phyloP scores from a whole-genome alignment of 2,113 vertebrate species.

The Opisthocomus hoazin region DNA sequence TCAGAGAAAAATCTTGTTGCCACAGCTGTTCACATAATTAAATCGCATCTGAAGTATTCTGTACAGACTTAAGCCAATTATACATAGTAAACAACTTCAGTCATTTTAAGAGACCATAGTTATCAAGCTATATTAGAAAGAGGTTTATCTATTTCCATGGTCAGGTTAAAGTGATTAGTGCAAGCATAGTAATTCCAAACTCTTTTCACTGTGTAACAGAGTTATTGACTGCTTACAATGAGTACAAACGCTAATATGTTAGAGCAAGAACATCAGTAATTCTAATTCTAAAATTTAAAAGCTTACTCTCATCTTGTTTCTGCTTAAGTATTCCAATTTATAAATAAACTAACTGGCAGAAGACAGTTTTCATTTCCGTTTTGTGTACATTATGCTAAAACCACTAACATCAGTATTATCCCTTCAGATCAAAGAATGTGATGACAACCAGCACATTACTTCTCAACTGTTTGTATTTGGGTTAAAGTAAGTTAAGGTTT shows the following conservation, averaged over 20 bases:
- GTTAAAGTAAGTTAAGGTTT: not conserved
- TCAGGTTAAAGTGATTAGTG: conserved; percentile 13
- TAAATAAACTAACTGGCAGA: not conserved
- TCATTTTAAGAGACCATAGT: not conserved
- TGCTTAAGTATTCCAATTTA: not conserved
- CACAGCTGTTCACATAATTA: conserved; percentile 18
- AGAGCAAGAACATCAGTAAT: not conserved
- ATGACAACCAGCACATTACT: not conserved
- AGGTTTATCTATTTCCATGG: conserved; percentile 19
- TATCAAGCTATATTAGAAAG: conserved; percentile 16
- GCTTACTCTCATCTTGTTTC: not conserved
- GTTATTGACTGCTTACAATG: not conserved
- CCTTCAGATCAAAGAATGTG: not conserved
- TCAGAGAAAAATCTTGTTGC: not conserved
- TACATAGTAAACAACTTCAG: not conserved
- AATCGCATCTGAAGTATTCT: conserved; percentile 11
- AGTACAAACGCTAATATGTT: not conserved
- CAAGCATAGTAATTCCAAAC: not conserved
- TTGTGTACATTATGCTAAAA: not conserved
- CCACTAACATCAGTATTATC: not conserved
- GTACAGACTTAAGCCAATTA: conserved; percentile 45
- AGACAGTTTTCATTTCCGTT: not conserved
- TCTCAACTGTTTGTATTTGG: not conserved
- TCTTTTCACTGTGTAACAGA: not conserved
- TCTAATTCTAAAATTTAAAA: not conserved